Percentiles rank a stretch among this genome's conserved stretches.
phyloP scores from a whole-genome alignment of 1,140 invertebrate species.

The Harlomillsia oculata region DNA sequence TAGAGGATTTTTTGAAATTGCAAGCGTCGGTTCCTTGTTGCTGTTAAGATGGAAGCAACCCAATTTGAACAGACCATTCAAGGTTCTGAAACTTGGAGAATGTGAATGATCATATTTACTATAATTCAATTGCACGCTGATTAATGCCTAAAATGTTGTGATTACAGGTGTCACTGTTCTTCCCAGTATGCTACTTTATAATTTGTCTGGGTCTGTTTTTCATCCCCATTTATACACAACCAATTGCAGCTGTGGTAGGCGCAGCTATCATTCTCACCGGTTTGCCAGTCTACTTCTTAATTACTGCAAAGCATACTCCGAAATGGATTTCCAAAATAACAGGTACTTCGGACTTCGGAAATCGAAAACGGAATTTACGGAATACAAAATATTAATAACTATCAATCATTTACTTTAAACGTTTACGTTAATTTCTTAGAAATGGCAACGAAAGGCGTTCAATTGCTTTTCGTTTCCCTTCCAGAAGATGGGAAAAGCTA shows the following conservation, averaged over 20 bases:
- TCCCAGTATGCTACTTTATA: slow-evolving; percentile 69
- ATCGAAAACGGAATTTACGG: too few species aligned
- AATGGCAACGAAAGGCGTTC: too few species aligned
- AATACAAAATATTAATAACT: too few species aligned
- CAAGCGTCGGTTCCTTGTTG: slow-evolving; percentile 72
- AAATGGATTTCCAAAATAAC: background rate
- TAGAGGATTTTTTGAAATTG: slow-evolving; percentile 75
- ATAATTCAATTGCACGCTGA: background rate
- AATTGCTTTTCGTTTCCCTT: too few species aligned
- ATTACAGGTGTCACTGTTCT: slow-evolving; percentile 56
- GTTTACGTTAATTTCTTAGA: too few species aligned
- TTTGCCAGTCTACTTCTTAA: slow-evolving; percentile 72
- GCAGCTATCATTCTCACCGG: slow-evolving; percentile 73
- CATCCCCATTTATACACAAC: slow-evolving; percentile 66
- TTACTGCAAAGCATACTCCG: slow-evolving; percentile 52
- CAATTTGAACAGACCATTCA: slow-evolving; percentile 55
- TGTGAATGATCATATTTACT: background rate
- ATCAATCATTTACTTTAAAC: too few species aligned
- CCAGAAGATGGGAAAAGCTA: too few species aligned
- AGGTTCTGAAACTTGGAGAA: slow-evolving; percentile 42
- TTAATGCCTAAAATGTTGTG: slow-evolving; percentile 8
- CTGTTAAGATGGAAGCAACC: slow-evolving; percentile 72
- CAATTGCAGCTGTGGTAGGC: slow-evolving; percentile 70
- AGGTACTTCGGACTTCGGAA: too few species aligned
- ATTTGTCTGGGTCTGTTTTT: slow-evolving; percentile 69